A percentile compares a stretch with the other conserved stretches of the same genome.
phyloP scores from a whole-genome alignment of 2,888 invertebrate genomes.

The Coronaproctus castanopsis region DNA sequence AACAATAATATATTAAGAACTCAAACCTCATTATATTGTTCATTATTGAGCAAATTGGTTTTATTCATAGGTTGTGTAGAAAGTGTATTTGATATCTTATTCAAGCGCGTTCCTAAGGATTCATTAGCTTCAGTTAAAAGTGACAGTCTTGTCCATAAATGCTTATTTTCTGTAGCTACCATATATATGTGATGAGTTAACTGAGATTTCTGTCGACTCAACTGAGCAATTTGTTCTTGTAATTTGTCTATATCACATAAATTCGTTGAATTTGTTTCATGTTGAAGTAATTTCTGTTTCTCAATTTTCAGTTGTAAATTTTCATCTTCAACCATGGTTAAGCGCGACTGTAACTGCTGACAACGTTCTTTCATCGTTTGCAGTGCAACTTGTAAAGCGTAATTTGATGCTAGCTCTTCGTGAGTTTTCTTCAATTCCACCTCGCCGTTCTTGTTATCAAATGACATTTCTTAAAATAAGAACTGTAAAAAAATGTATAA shows the following conservation, averaged over 20 bases:
- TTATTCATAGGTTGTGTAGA: slow-evolving; percentile 26
- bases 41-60: not conserved
- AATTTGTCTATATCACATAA: slow-evolving; percentile 30
- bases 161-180: slow-evolving; percentile 62
- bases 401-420: slow-evolving; percentile 18
- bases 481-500: too few relatives aligned
- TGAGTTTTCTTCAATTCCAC: slow-evolving; percentile 7
- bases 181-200: slow-evolving; percentile 54
- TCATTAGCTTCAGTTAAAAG: slow-evolving; percentile 39
- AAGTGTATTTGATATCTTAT: slow-evolving; percentile 33
- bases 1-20: too few relatives aligned
- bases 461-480: not conserved
- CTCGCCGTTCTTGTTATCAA: not conserved
- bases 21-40: not conserved
- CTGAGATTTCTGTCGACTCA: slow-evolving; percentile 53
- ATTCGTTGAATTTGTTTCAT: slow-evolving; percentile 4
- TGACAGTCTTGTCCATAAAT: slow-evolving; percentile 52
- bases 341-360: slow-evolving; percentile 47
- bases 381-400: slow-evolving; percentile 35
- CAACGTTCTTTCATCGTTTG: slow-evolving; percentile 67
- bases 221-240: slow-evolving; percentile 43
- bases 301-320: slow-evolving; percentile 40
- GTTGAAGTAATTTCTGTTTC: slow-evolving; percentile 15
- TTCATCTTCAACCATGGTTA: slow-evolving; percentile 50
- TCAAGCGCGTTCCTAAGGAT: slow-evolving; percentile 31